phyloP scores from a whole-genome alignment of 2,888 invertebrate species.

The Platycnemis pennipes region DNA sequence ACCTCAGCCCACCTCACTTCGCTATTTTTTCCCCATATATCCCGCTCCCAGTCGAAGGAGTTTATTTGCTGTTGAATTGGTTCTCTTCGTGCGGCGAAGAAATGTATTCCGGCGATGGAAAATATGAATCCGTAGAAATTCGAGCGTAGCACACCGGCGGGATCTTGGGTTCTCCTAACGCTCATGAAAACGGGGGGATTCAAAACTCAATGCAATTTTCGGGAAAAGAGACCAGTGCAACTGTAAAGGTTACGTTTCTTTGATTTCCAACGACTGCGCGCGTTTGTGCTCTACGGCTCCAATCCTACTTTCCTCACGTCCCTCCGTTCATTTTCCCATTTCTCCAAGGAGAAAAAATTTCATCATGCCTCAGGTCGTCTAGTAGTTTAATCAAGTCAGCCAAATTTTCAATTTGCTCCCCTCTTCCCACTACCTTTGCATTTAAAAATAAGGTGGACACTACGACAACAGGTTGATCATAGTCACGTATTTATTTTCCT shows the following conservation, averaged over 20 bases:
- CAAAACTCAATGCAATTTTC: constrained; percentile 2
- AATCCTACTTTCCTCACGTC: background rate
- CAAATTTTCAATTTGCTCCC: background rate
- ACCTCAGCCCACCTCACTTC: background rate
- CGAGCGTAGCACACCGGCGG: background rate
- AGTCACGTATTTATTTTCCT: too few relatives aligned
- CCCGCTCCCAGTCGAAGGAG: background rate
- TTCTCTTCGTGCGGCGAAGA: constrained; percentile 32
- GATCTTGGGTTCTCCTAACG: background rate
- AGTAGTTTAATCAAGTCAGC: background rate
- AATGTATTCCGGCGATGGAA: constrained; percentile 31
- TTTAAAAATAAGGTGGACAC: background rate
- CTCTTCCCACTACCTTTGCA: background rate
- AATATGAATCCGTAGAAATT: constrained; percentile 36
- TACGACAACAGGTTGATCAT: background rate
- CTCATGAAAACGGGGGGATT: background rate
- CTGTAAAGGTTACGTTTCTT: background rate
- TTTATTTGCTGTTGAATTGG: constrained; percentile 32
- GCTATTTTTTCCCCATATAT: background rate
- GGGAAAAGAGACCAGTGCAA: background rate
- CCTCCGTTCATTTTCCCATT: background rate
- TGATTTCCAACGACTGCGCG: background rate
- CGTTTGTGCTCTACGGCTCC: background rate
- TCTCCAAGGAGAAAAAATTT: background rate
- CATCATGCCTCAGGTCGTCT: background rate